Evolutionary conservation across 2,888 invertebrate species (phyloP).

Genomic region (Venusia cambrica): DNA sequence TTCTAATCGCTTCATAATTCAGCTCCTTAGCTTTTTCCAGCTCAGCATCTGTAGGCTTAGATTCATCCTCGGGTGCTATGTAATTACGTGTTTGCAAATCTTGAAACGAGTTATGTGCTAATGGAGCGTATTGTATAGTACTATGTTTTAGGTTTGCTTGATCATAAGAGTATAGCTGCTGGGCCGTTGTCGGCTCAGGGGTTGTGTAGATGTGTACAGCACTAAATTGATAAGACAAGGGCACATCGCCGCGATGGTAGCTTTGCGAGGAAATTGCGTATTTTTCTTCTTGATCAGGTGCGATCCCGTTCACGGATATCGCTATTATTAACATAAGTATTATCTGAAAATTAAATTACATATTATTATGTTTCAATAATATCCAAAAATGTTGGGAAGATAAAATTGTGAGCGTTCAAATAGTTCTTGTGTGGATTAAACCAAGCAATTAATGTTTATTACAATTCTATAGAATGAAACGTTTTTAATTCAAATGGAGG

Average conservation of each 20-base stretch:
- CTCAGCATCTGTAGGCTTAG: no score
- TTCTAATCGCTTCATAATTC: no score
- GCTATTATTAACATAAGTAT: slow-evolving; percentile 25
- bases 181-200: slow-evolving; percentile 21
- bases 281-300: slow-evolving; percentile 16
- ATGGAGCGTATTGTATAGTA: slow-evolving; percentile 17
- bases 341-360: slow-evolving; percentile 33
- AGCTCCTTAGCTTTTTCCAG: no score
- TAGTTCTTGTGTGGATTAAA: no score
- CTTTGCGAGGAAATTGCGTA: slow-evolving; percentile 37
- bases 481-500: no score
- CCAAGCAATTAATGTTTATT: no score
- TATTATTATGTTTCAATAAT: neutral
- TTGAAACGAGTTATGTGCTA: neutral
- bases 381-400: slow-evolving; percentile 1
- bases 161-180: slow-evolving; percentile 3
- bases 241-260: slow-evolving; percentile 37
- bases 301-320: slow-evolving; percentile 22
- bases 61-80: slow-evolving; percentile 2
- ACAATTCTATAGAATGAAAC: no score
- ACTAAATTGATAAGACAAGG: slow-evolving; percentile 37
- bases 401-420: no score
- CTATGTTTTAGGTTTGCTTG: slow-evolving; percentile 1
- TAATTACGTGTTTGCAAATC: slow-evolving; percentile 1
- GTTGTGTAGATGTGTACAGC: slow-evolving; percentile 33